Conservation (phyloP, 1,140 invertebrate species). For the roundworm (Caenorhabditis elegans) region WBcel235 BX284606.5:9282001-9282500, state of each 20-base stretch:
- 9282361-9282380: too few species aligned
- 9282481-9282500: too few species aligned
- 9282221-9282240: not conserved
- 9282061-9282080: not conserved
- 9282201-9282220: conserved; percentile 4
- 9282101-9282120: not conserved
- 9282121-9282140: not conserved
- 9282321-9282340: too few species aligned
- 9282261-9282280: not conserved
- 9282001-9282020: not conserved
- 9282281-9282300: too few species aligned
- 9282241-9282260: not conserved
- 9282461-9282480: too few species aligned
- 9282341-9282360: too few species aligned
- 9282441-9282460: too few species aligned
- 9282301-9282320: too few species aligned
- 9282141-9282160: conserved; percentile 1
- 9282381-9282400: too few species aligned
- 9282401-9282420: too few species aligned
- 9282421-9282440: too few species aligned
- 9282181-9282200: not conserved
- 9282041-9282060: conserved; percentile 16
- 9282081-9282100: not conserved
- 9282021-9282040: not conserved
- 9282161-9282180: not conserved